A percentile compares a stretch with the other conserved stretches of the same genome.
Conservation (phyloP, 2,113 vertebrate species). For the Rhombomys opimus region DNA sequence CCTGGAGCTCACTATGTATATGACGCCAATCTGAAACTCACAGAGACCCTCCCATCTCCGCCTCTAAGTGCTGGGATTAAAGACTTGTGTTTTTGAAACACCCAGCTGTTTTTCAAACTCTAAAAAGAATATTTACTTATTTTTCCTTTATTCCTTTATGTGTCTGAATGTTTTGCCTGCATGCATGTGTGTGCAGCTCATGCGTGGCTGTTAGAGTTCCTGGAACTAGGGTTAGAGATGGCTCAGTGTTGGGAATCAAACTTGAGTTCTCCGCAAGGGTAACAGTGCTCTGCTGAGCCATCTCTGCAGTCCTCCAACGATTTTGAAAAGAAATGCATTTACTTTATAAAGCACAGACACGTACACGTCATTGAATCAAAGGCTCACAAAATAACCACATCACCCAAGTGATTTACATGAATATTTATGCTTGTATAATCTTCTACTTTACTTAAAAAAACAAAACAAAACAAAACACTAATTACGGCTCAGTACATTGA, state of each 20-base stretch:
- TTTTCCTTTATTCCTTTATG: not conserved
- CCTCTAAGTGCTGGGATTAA: not conserved
- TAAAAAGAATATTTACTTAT: not conserved
- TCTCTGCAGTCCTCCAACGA: no score
- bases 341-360: not conserved
- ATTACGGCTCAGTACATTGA: not conserved
- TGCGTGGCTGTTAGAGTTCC: not conserved
- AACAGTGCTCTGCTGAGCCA: not conserved
- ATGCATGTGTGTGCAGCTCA: not conserved
- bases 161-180: not conserved
- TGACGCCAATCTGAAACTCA: not conserved
- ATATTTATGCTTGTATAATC: not conserved
- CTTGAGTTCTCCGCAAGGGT: not conserved
- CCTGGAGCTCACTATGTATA: not conserved
- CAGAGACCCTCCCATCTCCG: not conserved
- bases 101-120: not conserved
- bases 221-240: not conserved
- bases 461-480: not conserved
- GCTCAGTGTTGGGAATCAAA: not conserved
- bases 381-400: conserved; percentile 16
- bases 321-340: not conserved
- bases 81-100: not conserved
- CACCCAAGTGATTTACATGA: not conserved
- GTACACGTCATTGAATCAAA: not conserved
- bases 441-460: conserved; percentile 11